Base-by-base conservation (phyloP, 2,797 vertebrate species). In the Todus mexicanus region DNA sequence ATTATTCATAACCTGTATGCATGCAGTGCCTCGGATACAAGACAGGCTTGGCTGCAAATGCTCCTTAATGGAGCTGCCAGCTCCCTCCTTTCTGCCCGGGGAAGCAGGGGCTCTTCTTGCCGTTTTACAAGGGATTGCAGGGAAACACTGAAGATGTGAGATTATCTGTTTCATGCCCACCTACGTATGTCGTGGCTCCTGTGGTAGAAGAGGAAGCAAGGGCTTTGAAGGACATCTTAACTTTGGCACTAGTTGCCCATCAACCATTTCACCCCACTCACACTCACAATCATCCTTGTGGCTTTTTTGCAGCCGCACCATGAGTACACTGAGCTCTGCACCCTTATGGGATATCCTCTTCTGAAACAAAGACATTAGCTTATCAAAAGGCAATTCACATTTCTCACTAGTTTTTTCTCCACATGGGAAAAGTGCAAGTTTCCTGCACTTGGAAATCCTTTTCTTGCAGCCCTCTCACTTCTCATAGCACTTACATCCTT, bases 1-100 rank as follows among this genome's bases (percentile, higher is more conserved):
- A 93, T 93, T 93, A 87, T 84, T 92, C 87, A 76, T 63, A 87
- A 92, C 89, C 87, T 89, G 73, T 42, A 7, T n/a, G 53, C 66
- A 91, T 43, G 76, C 47, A 73, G 40, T 33, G 37, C 89, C 76
- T 64, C 0, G 0, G 54, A 25, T 69, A 59, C 71, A 27, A 65
- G 90, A 70, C 68, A 76, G 64, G 33, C 63, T 74, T 82, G 84
- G 56, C 87, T 92, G 70, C 51, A 60, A 70, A 33, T 2, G 3
- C 40, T 65, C 70, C 1, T 47, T 60, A 18, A 29, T 53, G 73
- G 66, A 60, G 40, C 73, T 81, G 76, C 56, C 91, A 77, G 35
- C 33, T 89, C 61, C 22, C 38, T 77, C 22, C 38, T 72, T 45
- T 15, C 47, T 33, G 45, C 4, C 0, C 29, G 20, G 20, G 61